These are phyloP conservation scores for Diaprepes abbreviatus DNA, from an alignment of 2,888 invertebrate genomes.

Conservation along the genomic window DNA sequence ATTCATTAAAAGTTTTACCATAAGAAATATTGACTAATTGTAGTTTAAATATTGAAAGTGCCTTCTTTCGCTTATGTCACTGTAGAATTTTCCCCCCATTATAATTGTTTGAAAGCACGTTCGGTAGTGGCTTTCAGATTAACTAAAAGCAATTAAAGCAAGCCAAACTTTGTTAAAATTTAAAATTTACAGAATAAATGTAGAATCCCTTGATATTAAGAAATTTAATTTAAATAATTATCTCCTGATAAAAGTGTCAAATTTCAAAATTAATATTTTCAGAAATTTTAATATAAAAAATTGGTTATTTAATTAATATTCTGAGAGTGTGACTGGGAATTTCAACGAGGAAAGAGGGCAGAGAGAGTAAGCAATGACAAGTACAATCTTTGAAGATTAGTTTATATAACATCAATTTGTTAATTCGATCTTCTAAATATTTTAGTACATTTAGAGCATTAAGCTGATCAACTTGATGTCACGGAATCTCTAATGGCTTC, in stretches of 20 bases:
- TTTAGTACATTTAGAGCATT: too few species aligned
- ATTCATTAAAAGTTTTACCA: too few species aligned
- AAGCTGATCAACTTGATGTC: too few species aligned
- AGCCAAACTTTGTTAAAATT: not conserved
- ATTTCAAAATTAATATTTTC: not conserved
- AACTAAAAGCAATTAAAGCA: slow-evolving; percentile 10
- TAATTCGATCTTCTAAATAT: too few species aligned
- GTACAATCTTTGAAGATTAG: too few species aligned
- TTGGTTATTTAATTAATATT: not conserved
- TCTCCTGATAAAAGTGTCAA: not conserved
- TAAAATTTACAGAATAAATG: slow-evolving; percentile 5
- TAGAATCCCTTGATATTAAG: not conserved
- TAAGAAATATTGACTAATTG: too few species aligned
- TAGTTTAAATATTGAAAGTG: not conserved
- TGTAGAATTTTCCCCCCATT: not conserved
- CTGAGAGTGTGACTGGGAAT: not conserved
- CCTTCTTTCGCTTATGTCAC: not conserved
- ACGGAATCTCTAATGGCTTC: too few species aligned
- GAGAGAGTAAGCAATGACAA: too few species aligned
- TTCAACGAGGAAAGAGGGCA: too few species aligned
- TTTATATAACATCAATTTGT: too few species aligned
- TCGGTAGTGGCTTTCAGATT: not conserved
- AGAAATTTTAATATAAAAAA: not conserved
- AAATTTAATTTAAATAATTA: not conserved
- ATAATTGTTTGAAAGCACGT: slow-evolving; percentile 1